Evolutionary conservation across 2,113 vertebrate genomes (phyloP).

Genomic region (Hippopotamus amphibius): DNA sequence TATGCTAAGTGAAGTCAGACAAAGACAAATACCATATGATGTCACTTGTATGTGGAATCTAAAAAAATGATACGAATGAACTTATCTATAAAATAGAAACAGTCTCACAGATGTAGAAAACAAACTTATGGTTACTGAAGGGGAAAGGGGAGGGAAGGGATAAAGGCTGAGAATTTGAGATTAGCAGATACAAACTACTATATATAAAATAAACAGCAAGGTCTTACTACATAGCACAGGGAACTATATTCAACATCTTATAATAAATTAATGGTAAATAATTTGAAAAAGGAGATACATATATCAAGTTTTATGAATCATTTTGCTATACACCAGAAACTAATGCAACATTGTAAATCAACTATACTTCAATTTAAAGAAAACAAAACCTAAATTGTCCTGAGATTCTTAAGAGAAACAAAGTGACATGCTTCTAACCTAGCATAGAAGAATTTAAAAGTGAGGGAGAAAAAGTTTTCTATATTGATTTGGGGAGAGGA

Average conservation of each 20-base stretch:
- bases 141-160: not conserved
- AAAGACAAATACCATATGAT: not conserved
- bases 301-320: too few species aligned
- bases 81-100: not conserved
- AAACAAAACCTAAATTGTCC: slow-evolving; percentile 52
- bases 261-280: not conserved
- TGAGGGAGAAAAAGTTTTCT: not conserved
- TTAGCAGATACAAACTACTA: not conserved
- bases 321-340: too few species aligned
- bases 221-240: not conserved
- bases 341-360: too few species aligned
- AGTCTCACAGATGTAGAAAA: not conserved
- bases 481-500: not conserved
- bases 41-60: not conserved
- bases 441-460: not conserved
- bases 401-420: slow-evolving; percentile 93
- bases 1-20: not conserved
- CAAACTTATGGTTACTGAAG: not conserved
- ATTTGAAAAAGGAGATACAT: too few species aligned
- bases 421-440: slow-evolving; percentile 90
- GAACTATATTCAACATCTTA: not conserved
- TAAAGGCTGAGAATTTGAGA: not conserved
- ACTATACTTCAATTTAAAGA: too few species aligned
- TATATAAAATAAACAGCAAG: not conserved
- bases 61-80: not conserved